A percentile compares a stretch with the other conserved stretches of the same genome.
Evolutionary conservation across 2,113 vertebrate genomes (phyloP).

Genomic region (Taxidea taxus): DNA sequence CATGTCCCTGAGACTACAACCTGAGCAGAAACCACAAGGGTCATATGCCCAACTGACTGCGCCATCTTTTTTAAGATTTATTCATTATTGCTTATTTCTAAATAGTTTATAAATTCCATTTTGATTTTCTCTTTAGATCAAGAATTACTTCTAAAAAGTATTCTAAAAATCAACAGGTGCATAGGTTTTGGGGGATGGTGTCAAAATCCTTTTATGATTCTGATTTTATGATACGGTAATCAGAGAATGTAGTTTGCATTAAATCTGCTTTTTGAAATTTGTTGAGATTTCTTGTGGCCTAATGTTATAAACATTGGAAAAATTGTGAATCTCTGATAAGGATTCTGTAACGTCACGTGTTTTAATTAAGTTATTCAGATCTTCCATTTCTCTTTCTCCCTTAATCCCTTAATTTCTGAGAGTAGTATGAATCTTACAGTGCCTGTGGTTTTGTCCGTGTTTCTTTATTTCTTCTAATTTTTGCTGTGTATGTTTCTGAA

Average conservation of each 20-base stretch:
- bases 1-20: not conserved
- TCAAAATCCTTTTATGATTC: not conserved
- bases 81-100: not conserved
- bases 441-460: not conserved
- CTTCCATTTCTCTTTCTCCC: not conserved
- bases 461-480: not conserved
- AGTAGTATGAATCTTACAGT: not conserved
- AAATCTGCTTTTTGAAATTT: not conserved
- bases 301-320: not conserved
- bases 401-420: not conserved
- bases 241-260: not conserved
- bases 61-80: not conserved
- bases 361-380: not conserved
- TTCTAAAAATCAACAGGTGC: not conserved
- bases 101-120: not conserved
- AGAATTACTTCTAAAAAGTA: not conserved
- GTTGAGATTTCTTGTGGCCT: not conserved
- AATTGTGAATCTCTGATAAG: not conserved
- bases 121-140: not conserved
- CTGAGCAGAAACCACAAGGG: not conserved
- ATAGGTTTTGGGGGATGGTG: not conserved
- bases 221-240: not conserved
- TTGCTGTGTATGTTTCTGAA: not conserved
- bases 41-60: accelerated
- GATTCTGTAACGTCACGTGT: not conserved